Evolutionary conservation across 2,113 vertebrate genomes (phyloP).

Genomic region (cattle (Bos taurus)): ARS-UCD2.0 NC_037331.1:4036501-4037000

Average conservation of each 20-base stretch:
- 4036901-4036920: slow-evolving; percentile 65
- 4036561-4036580: not conserved
- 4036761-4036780: not conserved
- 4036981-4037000: slow-evolving; percentile 53
- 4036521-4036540: not conserved
- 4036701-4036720: not conserved
- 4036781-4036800: slow-evolving; percentile 46
- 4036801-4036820: slow-evolving; percentile 53
- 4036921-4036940: slow-evolving; percentile 54
- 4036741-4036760: not conserved
- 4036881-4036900: slow-evolving; percentile 72
- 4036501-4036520: not conserved
- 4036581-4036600: not conserved
- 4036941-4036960: slow-evolving; percentile 9
- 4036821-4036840: slow-evolving; percentile 52
- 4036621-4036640: not conserved
- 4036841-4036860: slow-evolving; percentile 70
- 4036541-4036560: not conserved
- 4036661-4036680: not conserved
- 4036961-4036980: slow-evolving; percentile 38
- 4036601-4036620: not conserved
- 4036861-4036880: slow-evolving; percentile 71
- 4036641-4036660: too few relatives aligned
- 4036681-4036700: not conserved
- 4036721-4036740: too few relatives aligned